Evolutionary conservation across 1,140 invertebrate genomes (phyloP).

Genomic region (Drosophila auraria): DNA sequence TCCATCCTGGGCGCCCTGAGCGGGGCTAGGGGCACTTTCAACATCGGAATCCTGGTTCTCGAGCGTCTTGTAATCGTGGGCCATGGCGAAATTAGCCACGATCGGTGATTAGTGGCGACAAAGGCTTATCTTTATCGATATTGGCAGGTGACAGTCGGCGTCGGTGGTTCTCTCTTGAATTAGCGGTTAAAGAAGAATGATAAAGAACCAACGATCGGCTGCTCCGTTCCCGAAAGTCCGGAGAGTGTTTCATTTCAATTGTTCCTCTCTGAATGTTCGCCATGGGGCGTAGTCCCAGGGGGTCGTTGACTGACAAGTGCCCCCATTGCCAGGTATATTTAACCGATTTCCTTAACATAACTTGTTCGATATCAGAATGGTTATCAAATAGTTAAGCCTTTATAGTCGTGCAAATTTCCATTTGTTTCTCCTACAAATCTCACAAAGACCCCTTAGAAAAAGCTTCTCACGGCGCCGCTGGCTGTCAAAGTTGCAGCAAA

Average conservation of each 20-base stretch:
- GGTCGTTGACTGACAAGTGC: neutral
- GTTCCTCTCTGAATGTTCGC: neutral
- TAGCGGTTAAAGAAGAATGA: slow-evolving; percentile 18
- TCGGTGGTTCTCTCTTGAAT: slow-evolving; percentile 6
- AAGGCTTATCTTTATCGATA: slow-evolving; percentile 36
- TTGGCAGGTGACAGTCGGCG: neutral
- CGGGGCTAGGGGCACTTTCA: slow-evolving; percentile 4
- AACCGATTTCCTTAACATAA: neutral
- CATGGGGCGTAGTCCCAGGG: neutral
- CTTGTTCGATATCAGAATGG: too few species aligned
- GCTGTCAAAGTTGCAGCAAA: slow-evolving; percentile 8
- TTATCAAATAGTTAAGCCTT: neutral
- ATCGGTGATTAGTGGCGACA: slow-evolving; percentile 18
- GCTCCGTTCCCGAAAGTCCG: neutral
- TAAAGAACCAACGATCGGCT: slow-evolving; percentile 28
- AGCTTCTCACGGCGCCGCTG: slow-evolving; percentile 1
- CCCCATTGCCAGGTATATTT: neutral
- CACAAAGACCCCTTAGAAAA: neutral
- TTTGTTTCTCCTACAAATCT: too few species aligned
- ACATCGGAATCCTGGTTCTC: slow-evolving; percentile 34
- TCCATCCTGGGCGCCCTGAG: slow-evolving; percentile 4
- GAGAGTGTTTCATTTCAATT: neutral
- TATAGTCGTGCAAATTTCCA: neutral
- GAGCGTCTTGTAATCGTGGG: slow-evolving; percentile 33
- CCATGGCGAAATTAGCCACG: slow-evolving; percentile 13